A percentile compares a stretch with the other conserved stretches of the same genome.
These are phyloP conservation scores for Aspidiotus rigidus DNA, from an alignment of 2,888 invertebrate species.

Conservation along the genomic window DNA sequence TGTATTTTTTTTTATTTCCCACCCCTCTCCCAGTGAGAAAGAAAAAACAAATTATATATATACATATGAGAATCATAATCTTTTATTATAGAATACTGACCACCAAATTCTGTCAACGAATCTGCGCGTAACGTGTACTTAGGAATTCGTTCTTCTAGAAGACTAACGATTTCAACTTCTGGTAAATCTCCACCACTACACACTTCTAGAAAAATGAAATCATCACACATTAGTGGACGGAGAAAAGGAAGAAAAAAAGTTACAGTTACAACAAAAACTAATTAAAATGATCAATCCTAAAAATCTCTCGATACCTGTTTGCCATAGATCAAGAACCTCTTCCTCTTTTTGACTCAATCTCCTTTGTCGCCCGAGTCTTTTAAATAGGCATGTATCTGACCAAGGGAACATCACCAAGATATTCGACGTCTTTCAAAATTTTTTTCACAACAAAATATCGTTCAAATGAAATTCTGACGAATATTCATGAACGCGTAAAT, in stretches of 20 bases:
- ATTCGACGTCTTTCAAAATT: conserved; percentile 1
- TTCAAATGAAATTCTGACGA: too few relatives aligned
- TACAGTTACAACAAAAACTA: too few relatives aligned
- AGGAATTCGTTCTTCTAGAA: conserved; percentile 90
- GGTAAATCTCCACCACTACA: conserved; percentile 86
- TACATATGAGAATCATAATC: too few relatives aligned
- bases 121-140: conserved; percentile 88
- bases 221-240: too few relatives aligned
- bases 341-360: conserved; percentile 31
- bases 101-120: conserved; percentile 83
- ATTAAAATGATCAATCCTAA: background rate
- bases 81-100: conserved; percentile 46
- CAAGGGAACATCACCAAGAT: conserved; percentile 28
- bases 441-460: too few relatives aligned
- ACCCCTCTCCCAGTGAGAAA: too few relatives aligned
- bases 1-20: too few relatives aligned
- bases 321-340: conserved; percentile 36
- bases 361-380: conserved; percentile 28
- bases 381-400: conserved; percentile 31
- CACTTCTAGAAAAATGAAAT: conserved; percentile 55
- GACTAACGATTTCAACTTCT: conserved; percentile 91
- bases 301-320: conserved; percentile 36
- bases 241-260: too few relatives aligned
- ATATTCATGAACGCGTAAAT: background rate
- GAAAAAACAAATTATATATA: too few relatives aligned